phyloP scores from a whole-genome alignment of 2,797 vertebrate species.

The Eidolon dupreanum region DNA sequence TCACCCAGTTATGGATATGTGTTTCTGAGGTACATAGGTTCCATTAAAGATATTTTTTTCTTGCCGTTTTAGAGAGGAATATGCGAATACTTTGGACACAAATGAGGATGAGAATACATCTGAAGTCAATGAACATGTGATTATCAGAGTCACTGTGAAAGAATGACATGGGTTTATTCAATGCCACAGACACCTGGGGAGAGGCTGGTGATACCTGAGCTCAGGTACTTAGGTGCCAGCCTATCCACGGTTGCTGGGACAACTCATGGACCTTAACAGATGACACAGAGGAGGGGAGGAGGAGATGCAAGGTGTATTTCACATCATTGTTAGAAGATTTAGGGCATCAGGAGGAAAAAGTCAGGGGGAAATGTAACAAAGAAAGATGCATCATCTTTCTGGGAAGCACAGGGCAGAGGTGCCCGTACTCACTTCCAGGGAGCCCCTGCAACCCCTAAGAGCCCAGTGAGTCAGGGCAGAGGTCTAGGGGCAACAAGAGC shows the following conservation, averaged over 20 bases:
- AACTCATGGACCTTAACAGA: background rate
- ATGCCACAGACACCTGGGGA: background rate
- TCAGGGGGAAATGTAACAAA: background rate
- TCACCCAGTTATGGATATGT: background rate
- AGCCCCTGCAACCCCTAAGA: background rate
- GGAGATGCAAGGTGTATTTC: background rate
- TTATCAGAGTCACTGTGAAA: background rate
- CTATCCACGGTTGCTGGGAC: background rate
- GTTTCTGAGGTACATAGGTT: too few relatives aligned
- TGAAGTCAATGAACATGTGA: background rate
- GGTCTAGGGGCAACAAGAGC: background rate
- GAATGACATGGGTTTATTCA: background rate
- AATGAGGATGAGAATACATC: fast-evolving
- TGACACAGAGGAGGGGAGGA: background rate
- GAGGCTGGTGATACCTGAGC: background rate
- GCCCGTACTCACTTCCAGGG: background rate
- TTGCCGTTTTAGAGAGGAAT: background rate
- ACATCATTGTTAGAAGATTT: too few relatives aligned
- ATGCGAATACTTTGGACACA: background rate
- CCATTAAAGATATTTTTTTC: background rate
- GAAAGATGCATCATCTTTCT: background rate
- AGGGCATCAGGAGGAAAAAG: background rate
- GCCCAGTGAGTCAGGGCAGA: background rate
- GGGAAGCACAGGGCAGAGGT: background rate
- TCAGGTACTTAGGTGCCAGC: background rate